A percentile compares a stretch with the other conserved stretches of the same genome.
Conservation (phyloP, 2,797 vertebrate species). For the Tragelaphus eurycerus region DNA sequence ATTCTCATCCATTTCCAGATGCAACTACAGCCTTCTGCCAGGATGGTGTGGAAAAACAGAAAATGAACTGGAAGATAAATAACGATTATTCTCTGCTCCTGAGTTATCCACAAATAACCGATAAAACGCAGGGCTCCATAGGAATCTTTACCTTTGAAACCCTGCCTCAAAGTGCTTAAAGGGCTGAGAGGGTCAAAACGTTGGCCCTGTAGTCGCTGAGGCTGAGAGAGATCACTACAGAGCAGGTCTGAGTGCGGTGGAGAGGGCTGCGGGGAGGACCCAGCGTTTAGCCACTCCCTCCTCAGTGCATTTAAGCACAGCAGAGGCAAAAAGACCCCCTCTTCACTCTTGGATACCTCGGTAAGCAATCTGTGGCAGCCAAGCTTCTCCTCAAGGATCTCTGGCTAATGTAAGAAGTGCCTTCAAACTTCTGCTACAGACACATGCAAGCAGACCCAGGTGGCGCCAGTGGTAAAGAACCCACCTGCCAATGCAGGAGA, state of each 20-base stretch:
- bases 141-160: neutral
- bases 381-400: neutral
- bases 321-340: neutral
- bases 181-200: neutral
- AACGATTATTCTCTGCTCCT: neutral
- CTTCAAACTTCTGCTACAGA: neutral
- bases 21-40: neutral
- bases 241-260: neutral
- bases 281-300: neutral
- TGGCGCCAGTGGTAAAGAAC: too few species aligned
- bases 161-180: neutral
- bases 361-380: neutral
- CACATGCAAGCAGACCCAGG: neutral
- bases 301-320: neutral
- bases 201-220: neutral
- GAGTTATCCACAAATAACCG: neutral
- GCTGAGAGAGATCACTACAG: neutral
- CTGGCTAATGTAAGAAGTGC: neutral
- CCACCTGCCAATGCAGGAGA: too few species aligned
- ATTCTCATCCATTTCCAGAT: neutral
- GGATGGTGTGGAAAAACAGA: slow-evolving; percentile 19
- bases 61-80: neutral
- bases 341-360: neutral
- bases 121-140: neutral
- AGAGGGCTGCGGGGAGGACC: rapidly evolving